Conservation (phyloP, 2,797 vertebrate species). For the Hemitrygon akajei region DNA sequence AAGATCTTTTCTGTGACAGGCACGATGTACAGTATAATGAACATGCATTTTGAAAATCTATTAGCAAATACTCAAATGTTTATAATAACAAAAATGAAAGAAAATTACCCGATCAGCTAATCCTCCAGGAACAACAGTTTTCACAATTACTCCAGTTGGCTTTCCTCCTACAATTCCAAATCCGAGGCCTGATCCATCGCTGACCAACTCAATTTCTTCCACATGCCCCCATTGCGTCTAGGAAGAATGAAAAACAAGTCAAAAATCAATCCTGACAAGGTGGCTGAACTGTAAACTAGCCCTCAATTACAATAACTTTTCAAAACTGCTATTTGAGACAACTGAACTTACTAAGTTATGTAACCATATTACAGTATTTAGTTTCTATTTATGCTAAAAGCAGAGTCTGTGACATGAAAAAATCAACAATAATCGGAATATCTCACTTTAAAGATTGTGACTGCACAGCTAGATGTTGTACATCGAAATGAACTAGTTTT, state of each 20-base stretch:
- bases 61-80: background rate
- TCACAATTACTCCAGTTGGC: constrained; percentile 77
- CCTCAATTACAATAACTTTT: background rate
- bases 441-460: background rate
- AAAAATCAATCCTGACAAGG: background rate
- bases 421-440: background rate
- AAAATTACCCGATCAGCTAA: constrained; percentile 74
- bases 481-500: background rate
- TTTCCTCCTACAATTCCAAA: constrained; percentile 94
- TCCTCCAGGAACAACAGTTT: constrained; percentile 79
- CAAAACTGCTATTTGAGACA: background rate
- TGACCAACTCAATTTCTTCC: constrained; percentile 83
- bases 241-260: constrained; percentile 44
- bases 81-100: constrained; percentile 47
- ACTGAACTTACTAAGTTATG: background rate
- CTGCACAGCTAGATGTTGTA: background rate
- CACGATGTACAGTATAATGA: background rate
- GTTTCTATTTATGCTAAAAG: constrained; percentile 8
- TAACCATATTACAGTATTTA: background rate
- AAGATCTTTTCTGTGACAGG: background rate
- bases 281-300: no score
- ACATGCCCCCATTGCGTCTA: constrained; percentile 77
- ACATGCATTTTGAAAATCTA: background rate
- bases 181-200: constrained; percentile 87
- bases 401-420: background rate